phyloP scores from a whole-genome alignment of 2,113 vertebrate genomes.

The Mobula hypostoma region DNA sequence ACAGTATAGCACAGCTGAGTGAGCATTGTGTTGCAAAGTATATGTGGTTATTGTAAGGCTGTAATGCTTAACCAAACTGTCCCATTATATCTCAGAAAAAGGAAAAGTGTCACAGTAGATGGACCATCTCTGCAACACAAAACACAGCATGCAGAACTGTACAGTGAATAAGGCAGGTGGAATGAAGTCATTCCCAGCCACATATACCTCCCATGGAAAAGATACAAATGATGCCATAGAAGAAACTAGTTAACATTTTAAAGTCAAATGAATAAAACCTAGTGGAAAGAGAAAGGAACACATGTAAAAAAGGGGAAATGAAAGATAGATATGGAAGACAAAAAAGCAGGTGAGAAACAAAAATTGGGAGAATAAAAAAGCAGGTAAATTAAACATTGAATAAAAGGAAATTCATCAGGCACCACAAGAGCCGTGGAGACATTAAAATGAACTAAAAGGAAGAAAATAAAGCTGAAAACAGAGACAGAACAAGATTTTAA shows the following conservation, averaged over 20 bases:
- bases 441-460: neutral
- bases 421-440: neutral
- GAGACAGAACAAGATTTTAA: neutral
- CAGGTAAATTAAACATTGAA: neutral
- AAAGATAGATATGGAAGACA: neutral
- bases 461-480: neutral
- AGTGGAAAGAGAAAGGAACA: neutral
- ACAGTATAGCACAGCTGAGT: neutral
- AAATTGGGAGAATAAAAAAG: neutral
- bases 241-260: neutral
- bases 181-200: neutral
- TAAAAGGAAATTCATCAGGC: neutral
- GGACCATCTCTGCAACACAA: neutral
- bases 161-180: neutral
- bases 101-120: too few relatives aligned
- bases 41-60: neutral
- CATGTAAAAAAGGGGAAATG: neutral
- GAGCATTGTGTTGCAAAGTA: neutral
- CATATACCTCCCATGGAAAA: neutral
- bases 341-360: neutral
- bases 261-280: neutral
- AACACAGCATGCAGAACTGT: neutral
- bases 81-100: neutral
- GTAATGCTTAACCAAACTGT: neutral
- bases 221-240: neutral